phyloP scores from a whole-genome alignment of 1,140 invertebrate genomes.

The Notospermus geniculatus region DNA sequence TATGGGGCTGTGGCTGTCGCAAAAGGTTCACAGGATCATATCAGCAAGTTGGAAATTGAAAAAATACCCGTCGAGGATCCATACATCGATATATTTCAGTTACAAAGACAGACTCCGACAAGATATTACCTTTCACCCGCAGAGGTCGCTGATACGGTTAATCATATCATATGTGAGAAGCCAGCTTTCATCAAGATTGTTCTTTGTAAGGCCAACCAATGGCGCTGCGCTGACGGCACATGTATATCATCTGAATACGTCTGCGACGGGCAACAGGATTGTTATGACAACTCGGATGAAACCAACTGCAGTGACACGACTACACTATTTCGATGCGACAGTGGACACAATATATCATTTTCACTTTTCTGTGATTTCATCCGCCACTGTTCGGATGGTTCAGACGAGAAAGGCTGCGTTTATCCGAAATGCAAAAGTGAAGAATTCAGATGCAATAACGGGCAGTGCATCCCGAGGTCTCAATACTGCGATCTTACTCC shows the following conservation, averaged over 20 bases:
- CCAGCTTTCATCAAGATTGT: no score
- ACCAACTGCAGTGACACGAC: not conserved
- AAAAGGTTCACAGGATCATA: no score
- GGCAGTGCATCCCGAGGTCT: not conserved
- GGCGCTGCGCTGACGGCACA: not conserved
- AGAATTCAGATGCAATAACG: not conserved
- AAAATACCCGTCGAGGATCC: no score
- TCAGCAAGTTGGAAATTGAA: no score
- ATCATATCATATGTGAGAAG: no score
- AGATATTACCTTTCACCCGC: no score
- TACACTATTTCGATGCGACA: not conserved
- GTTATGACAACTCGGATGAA: not conserved
- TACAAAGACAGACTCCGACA: no score
- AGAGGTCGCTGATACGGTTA: no score
- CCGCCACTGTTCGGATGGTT: not conserved
- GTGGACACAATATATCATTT: not conserved
- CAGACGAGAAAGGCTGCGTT: not conserved
- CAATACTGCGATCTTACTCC: not conserved
- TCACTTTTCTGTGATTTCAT: constrained; percentile 2
- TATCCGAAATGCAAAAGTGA: not conserved
- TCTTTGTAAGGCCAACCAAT: not conserved
- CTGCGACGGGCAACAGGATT: not conserved
- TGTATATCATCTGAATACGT: not conserved
- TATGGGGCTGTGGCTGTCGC: no score
- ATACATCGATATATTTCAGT: no score